Evolutionary conservation across 2,888 invertebrate genomes (phyloP).

Genomic region (Eupeodes latifasciatus): DNA sequence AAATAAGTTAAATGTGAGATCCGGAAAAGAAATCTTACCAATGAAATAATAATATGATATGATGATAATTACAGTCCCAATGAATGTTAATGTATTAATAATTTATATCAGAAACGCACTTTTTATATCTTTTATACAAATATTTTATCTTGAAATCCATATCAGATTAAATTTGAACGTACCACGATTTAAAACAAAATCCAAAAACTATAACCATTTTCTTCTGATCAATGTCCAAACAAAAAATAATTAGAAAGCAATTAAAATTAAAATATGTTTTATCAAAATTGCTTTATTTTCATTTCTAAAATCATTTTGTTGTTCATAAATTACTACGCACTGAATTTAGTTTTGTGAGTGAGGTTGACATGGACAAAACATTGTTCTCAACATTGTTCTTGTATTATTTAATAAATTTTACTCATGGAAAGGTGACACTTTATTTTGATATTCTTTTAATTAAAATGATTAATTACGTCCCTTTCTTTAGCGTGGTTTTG

Average conservation of each 20-base stretch:
- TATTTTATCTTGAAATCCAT: no score
- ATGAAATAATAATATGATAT: no score
- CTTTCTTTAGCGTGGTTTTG: conserved; percentile 32
- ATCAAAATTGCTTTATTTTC: not conserved
- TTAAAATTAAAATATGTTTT: not conserved
- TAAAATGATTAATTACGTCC: not conserved
- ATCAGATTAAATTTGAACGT: no score
- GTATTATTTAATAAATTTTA: not conserved
- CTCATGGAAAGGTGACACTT: conserved; percentile 1
- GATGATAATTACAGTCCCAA: no score
- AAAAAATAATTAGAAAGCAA: not conserved
- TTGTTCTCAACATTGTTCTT: not conserved
- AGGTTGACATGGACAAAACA: not conserved
- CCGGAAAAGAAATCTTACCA: no score
- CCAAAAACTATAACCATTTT: not conserved
- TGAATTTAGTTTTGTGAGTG: not conserved
- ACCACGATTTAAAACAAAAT: no score
- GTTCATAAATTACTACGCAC: no score
- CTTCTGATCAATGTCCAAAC: no score
- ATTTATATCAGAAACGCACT: no score
- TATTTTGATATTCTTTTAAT: not conserved
- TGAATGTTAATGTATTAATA: no score
- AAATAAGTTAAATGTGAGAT: no score
- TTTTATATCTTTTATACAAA: no score
- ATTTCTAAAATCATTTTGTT: not conserved